phyloP scores from a whole-genome alignment of 2,113 vertebrate genomes.

The Enhydra lutris region DNA sequence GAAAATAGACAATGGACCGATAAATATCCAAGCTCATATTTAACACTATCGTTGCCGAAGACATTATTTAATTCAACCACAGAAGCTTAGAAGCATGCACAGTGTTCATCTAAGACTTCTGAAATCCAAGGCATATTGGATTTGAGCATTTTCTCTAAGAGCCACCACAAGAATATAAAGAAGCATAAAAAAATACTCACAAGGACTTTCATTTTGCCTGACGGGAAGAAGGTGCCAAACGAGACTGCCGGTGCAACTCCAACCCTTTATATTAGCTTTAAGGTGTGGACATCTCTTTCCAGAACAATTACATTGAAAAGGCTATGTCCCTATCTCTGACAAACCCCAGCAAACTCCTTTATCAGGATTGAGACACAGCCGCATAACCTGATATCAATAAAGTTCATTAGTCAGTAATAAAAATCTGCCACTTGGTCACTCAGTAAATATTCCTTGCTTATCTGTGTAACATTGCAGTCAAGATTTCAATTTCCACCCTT shows the following conservation, averaged over 20 bases:
- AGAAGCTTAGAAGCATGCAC: neutral
- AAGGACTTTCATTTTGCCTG: conserved; percentile 78
- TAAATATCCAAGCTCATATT: neutral
- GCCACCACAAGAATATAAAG: neutral
- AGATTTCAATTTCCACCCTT: conserved; percentile 57
- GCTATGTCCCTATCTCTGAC: conserved; percentile 68
- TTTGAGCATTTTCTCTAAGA: neutral
- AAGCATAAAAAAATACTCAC: conserved; percentile 79
- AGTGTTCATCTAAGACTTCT: neutral
- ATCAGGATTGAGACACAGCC: conserved; percentile 72
- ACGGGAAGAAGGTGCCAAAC: conserved; percentile 45
- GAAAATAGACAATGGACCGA: neutral
- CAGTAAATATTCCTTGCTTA: conserved; percentile 72
- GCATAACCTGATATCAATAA: conserved; percentile 62
- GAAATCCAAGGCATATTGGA: neutral
- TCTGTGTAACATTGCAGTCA: neutral
- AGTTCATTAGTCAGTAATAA: conserved; percentile 67
- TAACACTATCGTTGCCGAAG: neutral
- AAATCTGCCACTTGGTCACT: conserved; percentile 69
- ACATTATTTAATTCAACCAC: neutral
- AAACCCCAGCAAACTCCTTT: conserved; percentile 73
- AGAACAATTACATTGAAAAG: conserved; percentile 46
- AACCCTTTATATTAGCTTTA: conserved; percentile 78
- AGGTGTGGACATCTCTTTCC: conserved; percentile 73
- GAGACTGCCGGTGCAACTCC: neutral